Base-by-base conservation (phyloP, 2,797 vertebrate species). In the Danio choprae region DNA sequence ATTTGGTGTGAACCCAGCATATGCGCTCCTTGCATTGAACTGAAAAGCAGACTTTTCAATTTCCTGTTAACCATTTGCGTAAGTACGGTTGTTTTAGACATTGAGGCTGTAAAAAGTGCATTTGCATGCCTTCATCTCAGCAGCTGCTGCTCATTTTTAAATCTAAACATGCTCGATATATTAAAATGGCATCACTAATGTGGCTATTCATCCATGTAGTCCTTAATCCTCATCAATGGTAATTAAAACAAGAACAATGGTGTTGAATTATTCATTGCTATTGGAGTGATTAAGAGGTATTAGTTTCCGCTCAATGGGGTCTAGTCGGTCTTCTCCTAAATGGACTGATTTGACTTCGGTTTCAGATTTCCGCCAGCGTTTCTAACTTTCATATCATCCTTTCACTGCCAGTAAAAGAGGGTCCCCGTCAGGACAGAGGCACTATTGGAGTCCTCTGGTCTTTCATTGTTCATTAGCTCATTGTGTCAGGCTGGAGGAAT, bases 201-300 rank as follows among this genome's bases (percentile, higher is more conserved):
- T 78, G 73, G 59, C 40, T 80, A 65, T 63, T 80, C 69, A 73
- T 80, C 78, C 78, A 73, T 73, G 69, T 55, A 43, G 36, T 15
- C 50, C 62, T 64, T 64, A 72, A 80, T 80, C 70, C 69, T 73
- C 68, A 73, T 80, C 69, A 79, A 22, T 64, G 70, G 70, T 80
- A 73, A 80, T 80, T 80, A 80, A 80, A 72, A 80, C 16, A 65
- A 71, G 58, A 79, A 79, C 58, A 72, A 80, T 80, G 60, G 22
- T 64, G 22, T 56, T 73, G 78, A 73, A 72, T 80, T 80, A 72
- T 73, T 72, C 68, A 80, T 74, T 74, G 18, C 15, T 62, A 18
- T 56, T 60, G 20, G 62, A 60, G 75, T 63, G 51, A 68, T 68
- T 74, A 60, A 13, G 56, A 43, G 75, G 62, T 65, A 74, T 74